phyloP scores from a whole-genome alignment of 1,140 invertebrate species.

The Philopotamus ludificatus region DNA sequence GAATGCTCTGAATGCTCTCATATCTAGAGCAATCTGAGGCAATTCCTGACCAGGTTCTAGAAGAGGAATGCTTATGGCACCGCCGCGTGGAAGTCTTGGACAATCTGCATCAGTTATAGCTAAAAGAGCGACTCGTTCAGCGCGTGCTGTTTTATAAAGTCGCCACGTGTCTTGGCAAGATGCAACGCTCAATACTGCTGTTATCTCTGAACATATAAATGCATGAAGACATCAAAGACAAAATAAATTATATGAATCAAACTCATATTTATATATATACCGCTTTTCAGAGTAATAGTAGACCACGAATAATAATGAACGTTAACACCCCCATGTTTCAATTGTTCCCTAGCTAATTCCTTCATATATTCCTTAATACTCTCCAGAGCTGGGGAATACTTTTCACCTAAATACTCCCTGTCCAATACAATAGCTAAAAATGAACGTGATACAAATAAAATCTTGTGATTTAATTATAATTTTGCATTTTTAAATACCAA shows the following conservation, averaged over 20 bases:
- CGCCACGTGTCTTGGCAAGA: constrained; percentile 70
- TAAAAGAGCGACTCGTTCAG: constrained; percentile 65
- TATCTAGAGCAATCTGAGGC: constrained; percentile 71
- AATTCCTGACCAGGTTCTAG: constrained; percentile 64
- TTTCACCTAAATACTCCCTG: constrained; percentile 58
- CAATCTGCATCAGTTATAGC: constrained; percentile 69
- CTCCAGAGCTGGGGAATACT: constrained; percentile 57
- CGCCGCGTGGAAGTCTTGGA: constrained; percentile 62
- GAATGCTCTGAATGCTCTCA: constrained; percentile 61
- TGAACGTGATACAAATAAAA: not conserved
- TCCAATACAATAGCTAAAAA: constrained; percentile 63
- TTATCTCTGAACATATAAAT: constrained; percentile 59
- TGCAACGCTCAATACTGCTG: constrained; percentile 67
- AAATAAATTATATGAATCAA: constrained; percentile 5
- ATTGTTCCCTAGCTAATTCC: constrained; percentile 59
- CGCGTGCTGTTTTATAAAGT: constrained; percentile 59
- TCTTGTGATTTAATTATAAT: too few relatives aligned
- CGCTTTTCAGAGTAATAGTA: constrained; percentile 63
- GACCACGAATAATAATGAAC: constrained; percentile 65
- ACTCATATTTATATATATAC: constrained; percentile 47
- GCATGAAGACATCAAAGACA: constrained; percentile 21
- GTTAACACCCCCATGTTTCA: constrained; percentile 63
- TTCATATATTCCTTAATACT: constrained; percentile 62
- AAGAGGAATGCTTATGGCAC: constrained; percentile 70
- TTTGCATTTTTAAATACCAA: too few relatives aligned